Evolutionary conservation across 1,140 invertebrate species (phyloP), one percentile per base, ranked within the genome.

Genomic region (Procambarus clarkii): DNA sequence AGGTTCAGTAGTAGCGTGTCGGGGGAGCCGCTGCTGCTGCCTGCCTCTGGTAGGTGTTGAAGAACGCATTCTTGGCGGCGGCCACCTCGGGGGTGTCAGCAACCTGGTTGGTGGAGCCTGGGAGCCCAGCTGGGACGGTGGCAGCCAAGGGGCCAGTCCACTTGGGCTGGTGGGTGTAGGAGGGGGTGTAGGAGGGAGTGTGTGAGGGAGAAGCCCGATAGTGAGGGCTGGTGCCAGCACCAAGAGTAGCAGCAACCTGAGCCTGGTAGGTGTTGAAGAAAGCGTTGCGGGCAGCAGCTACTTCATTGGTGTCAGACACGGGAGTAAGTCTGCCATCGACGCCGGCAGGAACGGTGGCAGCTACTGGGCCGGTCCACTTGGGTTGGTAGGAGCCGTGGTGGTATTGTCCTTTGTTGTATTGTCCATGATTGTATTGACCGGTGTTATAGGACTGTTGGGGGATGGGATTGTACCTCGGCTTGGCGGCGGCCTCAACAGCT

Each of bases 311-410:
- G 64, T 93, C 87, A 18, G 54, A 50, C 83, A 93, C 87, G 9
- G 81, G 81, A 45, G 91, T 81, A 24, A 86, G 21, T n/a, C 69
- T n/a, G 11, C 92, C 92, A n/a, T 74, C 76, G 60, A 93, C 82
- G 13, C 92, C 91, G 15, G 92, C 92, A 21, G 92, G 92, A 48
- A 93, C 77, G 64, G 84, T 92, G 76, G 92, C 86, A 54, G 92
- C 92, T 5, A 93, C n/a, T 71, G 92, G 92, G 9, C 92, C 92
- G 7, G 34, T 86, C 92, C 92, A 93, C 79, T 91, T 92, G 21
- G 77, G 86, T 24, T 71, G 24, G 21, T 18, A 5, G 13, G 76
- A 84, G 64, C 80, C 80, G n/a, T 48, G 58, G 74, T 78, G 46
- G 81, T 60, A 54, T 15, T 64, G 60, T 4, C 60, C 60, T 4